Conservation (phyloP, 2,888 invertebrate genomes). For the Xanthostigma xanthostigma region DNA sequence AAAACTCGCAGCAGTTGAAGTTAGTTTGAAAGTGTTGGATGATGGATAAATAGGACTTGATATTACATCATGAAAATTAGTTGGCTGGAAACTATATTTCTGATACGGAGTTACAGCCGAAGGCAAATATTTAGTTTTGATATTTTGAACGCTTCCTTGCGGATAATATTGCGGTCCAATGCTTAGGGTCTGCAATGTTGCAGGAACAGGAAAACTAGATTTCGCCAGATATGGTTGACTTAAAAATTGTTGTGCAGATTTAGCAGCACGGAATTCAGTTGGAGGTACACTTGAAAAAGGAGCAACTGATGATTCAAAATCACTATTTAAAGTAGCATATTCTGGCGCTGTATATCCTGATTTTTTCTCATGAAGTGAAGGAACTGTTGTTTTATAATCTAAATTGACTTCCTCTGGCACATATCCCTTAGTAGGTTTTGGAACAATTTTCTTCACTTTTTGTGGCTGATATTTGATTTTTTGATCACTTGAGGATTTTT, state of each 20-base stretch:
- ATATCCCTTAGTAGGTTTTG: not conserved
- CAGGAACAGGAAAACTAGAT: conserved; percentile 1
- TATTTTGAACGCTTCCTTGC: not conserved
- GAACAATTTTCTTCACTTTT: conserved; percentile 13
- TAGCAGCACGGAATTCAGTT: not conserved
- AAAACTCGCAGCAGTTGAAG: conserved; percentile 5
- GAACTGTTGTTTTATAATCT: not conserved
- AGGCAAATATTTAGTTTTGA: conserved; percentile 23
- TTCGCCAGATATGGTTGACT: not conserved
- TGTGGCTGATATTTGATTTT: conserved; percentile 2
- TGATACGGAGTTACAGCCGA: conserved; percentile 25
- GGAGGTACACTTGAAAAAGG: not conserved
- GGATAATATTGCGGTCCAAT: conserved; percentile 4
- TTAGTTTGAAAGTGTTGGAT: not conserved
- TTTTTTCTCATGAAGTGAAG: not conserved
- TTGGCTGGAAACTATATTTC: conserved; percentile 25
- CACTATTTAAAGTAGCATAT: not conserved
- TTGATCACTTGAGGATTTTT: not conserved
- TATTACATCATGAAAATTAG: not conserved
- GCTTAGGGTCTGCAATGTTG: not conserved
- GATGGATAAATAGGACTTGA: not conserved
- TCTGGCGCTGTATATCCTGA: not conserved
- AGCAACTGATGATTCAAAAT: not conserved
- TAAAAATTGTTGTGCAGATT: not conserved
- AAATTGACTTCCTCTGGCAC: not conserved